Evolutionary conservation across 2,888 invertebrate species (phyloP), one percentile per base, ranked within the genome.

Genomic region (Neoascia interrupta): DNA sequence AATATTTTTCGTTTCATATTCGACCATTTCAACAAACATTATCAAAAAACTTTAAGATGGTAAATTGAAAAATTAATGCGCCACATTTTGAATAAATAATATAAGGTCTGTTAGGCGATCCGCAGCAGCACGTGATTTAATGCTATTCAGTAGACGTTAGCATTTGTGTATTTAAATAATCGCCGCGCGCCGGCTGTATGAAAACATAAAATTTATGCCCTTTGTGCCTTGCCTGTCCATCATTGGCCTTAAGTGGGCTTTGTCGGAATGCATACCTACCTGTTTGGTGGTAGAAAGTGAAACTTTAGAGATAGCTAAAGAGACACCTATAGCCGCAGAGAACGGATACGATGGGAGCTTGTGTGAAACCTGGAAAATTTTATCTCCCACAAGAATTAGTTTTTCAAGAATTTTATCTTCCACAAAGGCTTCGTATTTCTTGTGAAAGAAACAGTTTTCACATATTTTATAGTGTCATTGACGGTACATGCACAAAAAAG

Each of bases 211-310:
- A 18, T n/a, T n/a, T 21, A 36, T 18, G 54, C 45, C 45, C 53
- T 64, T 54, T 45, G 23, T n/a, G n/a, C n/a, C n/a, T n/a, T 54
- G 19, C 15, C 13, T 6, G 6, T 34, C 39, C 51, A 47, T 23
- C 36, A 21, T 31, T 5, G 39, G 5, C 11, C 43, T 21, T 8
- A 8, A 16, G 21, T 1, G 15, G 18, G 21, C 26, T 18, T 34
- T 8, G 18, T 16, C 18, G 34, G 31, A n/a, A n/a, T n/a, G n/a
- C n/a, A n/a, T n/a, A n/a, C n/a, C n/a, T n/a, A n/a, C n/a, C n/a
- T n/a, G n/a, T n/a, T n/a, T n/a, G n/a, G n/a, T n/a, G n/a, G n/a
- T 43, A 64, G 64, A 64, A 64, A 64, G 64, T 54, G 64, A 64
- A 60, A 18, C 45, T 60, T 34, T 10, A 10, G 15, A 41, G 28